Evolutionary conservation across 2,888 invertebrate genomes (phyloP).

Genomic region (Lysandra bellargus): DNA sequence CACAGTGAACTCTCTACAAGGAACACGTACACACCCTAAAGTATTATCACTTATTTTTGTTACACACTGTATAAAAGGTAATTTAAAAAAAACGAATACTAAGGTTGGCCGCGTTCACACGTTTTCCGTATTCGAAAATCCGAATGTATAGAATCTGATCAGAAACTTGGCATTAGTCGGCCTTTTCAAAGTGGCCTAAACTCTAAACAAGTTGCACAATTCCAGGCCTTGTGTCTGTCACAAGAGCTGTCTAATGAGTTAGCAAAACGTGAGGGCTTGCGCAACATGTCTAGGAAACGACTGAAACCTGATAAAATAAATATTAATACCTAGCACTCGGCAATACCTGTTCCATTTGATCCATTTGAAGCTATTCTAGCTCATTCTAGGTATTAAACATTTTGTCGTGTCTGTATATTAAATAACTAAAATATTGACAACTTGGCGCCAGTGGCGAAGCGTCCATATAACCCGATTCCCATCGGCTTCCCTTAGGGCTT

Average conservation of each 20-base stretch:
- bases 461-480: too few relatives aligned
- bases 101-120: too few relatives aligned
- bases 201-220: neutral
- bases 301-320: slow-evolving; percentile 13
- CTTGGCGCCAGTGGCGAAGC: too few relatives aligned
- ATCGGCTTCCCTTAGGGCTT: too few relatives aligned
- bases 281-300: slow-evolving; percentile 13
- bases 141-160: neutral
- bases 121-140: too few relatives aligned
- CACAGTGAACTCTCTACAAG: too few relatives aligned
- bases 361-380: neutral
- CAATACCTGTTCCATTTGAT: slow-evolving; percentile 1
- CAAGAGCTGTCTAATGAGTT: slow-evolving; percentile 12
- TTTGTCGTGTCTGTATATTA: neutral
- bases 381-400: neutral
- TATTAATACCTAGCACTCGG: neutral
- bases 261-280: slow-evolving; percentile 22
- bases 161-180: neutral
- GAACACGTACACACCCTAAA: too few relatives aligned
- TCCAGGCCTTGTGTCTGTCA: slow-evolving; percentile 4
- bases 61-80: too few relatives aligned
- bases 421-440: neutral
- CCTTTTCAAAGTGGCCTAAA: slow-evolving; percentile 3
- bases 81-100: too few relatives aligned
- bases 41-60: too few relatives aligned